Evolutionary conservation across 2,888 invertebrate genomes (phyloP).

Genomic region (Leptopilina syphax): DNA sequence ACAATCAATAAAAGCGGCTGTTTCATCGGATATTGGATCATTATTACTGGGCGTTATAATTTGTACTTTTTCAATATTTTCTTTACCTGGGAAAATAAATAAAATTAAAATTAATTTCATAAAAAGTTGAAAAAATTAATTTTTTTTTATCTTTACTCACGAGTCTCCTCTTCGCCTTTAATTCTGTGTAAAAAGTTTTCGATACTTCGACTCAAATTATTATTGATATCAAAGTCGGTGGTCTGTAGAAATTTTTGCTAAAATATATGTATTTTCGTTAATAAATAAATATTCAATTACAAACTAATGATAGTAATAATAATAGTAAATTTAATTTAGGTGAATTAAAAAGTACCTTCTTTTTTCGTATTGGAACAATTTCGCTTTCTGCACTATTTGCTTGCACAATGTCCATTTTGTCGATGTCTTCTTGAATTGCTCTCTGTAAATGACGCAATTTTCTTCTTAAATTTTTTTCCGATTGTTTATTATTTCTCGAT

Average conservation of each 20-base stretch:
- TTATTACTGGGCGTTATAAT: conserved; percentile 44
- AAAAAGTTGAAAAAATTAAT: not conserved
- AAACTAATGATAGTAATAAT: not conserved
- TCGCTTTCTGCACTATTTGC: not conserved
- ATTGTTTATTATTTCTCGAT: conserved; percentile 16
- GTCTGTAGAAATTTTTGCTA: conserved; percentile 32
- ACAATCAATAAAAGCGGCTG: conserved; percentile 17
- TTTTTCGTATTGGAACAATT: conserved; percentile 2
- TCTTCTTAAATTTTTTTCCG: conserved; percentile 43
- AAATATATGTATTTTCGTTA: not conserved
- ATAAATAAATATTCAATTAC: not conserved
- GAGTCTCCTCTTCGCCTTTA: conserved; percentile 48
- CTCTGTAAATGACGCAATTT: conserved; percentile 55
- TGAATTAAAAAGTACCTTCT: not conserved
- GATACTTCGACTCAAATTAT: conserved; percentile 60
- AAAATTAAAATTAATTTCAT: not conserved
- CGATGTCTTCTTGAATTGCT: conserved; percentile 63
- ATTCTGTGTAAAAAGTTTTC: conserved; percentile 61
- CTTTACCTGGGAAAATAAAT: conserved; percentile 7
- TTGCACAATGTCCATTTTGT: conserved; percentile 64
- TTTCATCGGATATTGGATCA: conserved; percentile 46
- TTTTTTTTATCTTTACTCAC: not conserved
- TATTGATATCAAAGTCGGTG: conserved; percentile 55
- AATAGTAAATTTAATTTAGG: not conserved
- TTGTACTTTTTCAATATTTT: conserved; percentile 40